These are phyloP conservation scores for Ranitomeya imitator DNA, from an alignment of 2,113 vertebrate species.

Conservation along the genomic window DNA sequence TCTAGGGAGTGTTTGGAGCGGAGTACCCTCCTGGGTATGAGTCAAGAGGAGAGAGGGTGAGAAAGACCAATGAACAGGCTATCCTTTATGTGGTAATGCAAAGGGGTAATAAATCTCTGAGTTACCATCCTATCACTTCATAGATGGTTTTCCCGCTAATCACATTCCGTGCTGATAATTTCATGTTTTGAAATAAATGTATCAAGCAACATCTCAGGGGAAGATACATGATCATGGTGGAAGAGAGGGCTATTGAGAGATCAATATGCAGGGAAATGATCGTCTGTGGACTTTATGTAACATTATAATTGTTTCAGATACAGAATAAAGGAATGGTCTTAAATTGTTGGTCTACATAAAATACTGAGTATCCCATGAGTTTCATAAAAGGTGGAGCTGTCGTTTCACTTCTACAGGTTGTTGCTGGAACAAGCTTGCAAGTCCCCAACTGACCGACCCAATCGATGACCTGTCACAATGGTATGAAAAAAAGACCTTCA, in stretches of 20 bases:
- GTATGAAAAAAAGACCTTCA: background rate
- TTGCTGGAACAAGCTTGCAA: background rate
- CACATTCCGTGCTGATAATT: constrained; percentile 17
- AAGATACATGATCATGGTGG: background rate
- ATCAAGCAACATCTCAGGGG: background rate
- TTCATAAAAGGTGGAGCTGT: background rate
- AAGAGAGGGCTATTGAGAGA: background rate
- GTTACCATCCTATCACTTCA: constrained; percentile 23
- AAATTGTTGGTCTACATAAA: background rate
- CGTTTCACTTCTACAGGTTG: background rate
- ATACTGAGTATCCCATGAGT: background rate
- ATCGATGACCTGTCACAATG: background rate
- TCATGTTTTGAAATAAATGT: background rate
- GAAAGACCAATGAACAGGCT: constrained; percentile 57
- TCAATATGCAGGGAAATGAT: constrained; percentile 1
- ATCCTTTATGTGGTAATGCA: constrained; percentile 47
- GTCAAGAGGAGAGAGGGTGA: constrained; percentile 61
- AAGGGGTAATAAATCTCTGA: constrained; percentile 53
- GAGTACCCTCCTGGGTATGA: constrained; percentile 75
- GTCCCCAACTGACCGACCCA: background rate
- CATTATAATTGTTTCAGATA: background rate
- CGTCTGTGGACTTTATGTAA: background rate
- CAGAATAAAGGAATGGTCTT: background rate
- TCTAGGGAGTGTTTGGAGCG: constrained; percentile 75
- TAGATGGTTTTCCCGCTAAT: constrained; percentile 26